Evolutionary conservation across 2,888 invertebrate species (phyloP), one percentile per base, ranked within the genome.

Genomic region (Rosalia funebris): DNA sequence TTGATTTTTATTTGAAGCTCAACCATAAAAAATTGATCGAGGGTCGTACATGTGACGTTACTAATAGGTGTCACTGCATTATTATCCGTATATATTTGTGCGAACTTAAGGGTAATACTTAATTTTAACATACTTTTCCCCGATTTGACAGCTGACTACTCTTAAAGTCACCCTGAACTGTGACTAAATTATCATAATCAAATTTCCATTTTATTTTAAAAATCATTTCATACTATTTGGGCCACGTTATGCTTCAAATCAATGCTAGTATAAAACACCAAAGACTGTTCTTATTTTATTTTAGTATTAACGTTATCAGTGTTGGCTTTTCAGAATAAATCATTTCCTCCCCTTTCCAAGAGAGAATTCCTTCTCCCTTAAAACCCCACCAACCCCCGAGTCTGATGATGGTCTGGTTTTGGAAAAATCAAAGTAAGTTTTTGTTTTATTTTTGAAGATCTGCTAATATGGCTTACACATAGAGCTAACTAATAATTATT

Each of bases 341-440:
- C 54, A 52, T 58, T 57, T 62, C 41, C 62, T 57, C 54, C 56
- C 62, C 52, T 57, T 61, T 50, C 50, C 57, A 50, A 59, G 59
- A 55, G 60, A 60, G 45, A 53, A 57, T 16, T 57, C 57, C 52
- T 47, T 56, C 41, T 57, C 56, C 56, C 45, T 56, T 31, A 42
- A 60, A 53, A 57, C 57, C 31, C 57, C 62, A 57, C 44, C 60
- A 36, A 62, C 62, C 46, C 62, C 65, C 19, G 60, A 65, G 36
- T 62, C 62, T 41, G 62, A 60, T 37, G 64, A 50, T 45, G 63
- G 57, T 65, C 57, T 50, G 31, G 46, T 57, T 62, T 62, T 59
- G 63, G 66, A 62, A 45, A 61, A 41, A 39, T 54, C 54, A 56
- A 61, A 57, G 66, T 66, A 62, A 65, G 65, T 65, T 57, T 39